phyloP scores from a whole-genome alignment of 2,888 invertebrate genomes.

The Sericinus montela region DNA sequence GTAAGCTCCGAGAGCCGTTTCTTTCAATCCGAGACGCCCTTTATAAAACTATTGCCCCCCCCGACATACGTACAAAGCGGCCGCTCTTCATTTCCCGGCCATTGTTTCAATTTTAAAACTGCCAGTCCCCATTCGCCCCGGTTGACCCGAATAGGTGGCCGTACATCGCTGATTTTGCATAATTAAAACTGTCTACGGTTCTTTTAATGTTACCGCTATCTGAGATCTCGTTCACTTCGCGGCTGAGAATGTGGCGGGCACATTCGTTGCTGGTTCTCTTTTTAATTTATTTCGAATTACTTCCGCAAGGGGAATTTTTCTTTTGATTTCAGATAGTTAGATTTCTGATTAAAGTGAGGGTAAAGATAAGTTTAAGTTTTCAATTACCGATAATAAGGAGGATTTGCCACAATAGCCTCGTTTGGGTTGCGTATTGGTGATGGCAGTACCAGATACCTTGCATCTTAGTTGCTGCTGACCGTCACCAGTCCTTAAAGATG shows the following conservation, averaged over 20 bases:
- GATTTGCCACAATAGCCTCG: no score
- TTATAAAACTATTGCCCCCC: conserved; percentile 14
- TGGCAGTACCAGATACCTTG: no score
- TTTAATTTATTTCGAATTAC: neutral
- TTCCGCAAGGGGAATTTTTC: neutral
- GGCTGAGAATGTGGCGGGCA: conserved; percentile 3
- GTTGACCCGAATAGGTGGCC: conserved; percentile 51
- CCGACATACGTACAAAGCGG: conserved; percentile 20
- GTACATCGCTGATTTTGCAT: conserved; percentile 59
- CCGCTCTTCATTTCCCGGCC: conserved; percentile 47
- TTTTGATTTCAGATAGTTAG: no score
- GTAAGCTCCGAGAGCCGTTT: conserved; percentile 4
- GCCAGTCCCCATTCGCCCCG: conserved; percentile 40
- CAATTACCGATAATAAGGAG: no score
- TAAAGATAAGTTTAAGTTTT: no score
- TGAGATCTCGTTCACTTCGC: conserved; percentile 18
- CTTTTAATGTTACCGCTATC: conserved; percentile 34
- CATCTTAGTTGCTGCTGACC: no score
- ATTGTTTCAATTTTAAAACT: conserved; percentile 59
- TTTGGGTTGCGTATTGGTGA: no score
- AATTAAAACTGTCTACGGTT: conserved; percentile 57
- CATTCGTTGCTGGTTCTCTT: neutral
- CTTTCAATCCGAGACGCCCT: conserved; percentile 8
- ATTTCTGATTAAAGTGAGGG: no score
- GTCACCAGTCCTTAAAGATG: no score